Evolutionary conservation across 2,888 invertebrate genomes (phyloP).

Genomic region (Tyria jacobaeae): DNA sequence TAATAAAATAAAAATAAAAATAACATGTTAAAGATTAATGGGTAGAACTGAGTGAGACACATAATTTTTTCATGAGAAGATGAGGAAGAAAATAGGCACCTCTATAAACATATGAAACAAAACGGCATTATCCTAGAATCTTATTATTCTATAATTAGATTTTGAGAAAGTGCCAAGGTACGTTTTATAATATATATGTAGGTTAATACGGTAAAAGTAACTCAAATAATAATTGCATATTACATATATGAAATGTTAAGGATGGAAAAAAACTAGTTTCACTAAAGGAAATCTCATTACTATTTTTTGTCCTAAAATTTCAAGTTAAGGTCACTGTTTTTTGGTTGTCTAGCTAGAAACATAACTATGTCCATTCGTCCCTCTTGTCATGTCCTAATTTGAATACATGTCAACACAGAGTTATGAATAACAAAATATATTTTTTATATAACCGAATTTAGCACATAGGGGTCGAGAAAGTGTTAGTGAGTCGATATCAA

Average conservation of each 20-base stretch:
- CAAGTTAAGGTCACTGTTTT: slow-evolving; percentile 9
- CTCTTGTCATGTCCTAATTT: slow-evolving; percentile 17
- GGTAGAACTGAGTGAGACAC: no score
- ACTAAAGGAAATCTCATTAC: neutral
- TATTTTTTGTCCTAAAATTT: slow-evolving; percentile 8
- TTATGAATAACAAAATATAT: slow-evolving; percentile 5
- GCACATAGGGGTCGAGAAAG: neutral
- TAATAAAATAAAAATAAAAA: no score
- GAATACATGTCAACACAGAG: slow-evolving; percentile 8
- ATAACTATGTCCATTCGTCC: slow-evolving; percentile 13
- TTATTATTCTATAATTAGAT: no score
- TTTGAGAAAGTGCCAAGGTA: no score
- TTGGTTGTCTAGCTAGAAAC: neutral
- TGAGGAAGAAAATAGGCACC: no score
- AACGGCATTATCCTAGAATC: no score
- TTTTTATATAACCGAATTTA: neutral
- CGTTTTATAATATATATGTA: no score
- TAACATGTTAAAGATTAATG: no score
- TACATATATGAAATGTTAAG: neutral
- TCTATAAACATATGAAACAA: no score
- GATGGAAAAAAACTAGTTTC: neutral
- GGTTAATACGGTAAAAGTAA: neutral
- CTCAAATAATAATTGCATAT: neutral
- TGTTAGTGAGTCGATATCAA: neutral
- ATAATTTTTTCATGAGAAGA: no score